Percentiles rank a stretch among this genome's conserved stretches.
These are phyloP conservation scores for Cheilosia urbana DNA, from an alignment of 2,888 invertebrate genomes.

Conservation along the genomic window DNA sequence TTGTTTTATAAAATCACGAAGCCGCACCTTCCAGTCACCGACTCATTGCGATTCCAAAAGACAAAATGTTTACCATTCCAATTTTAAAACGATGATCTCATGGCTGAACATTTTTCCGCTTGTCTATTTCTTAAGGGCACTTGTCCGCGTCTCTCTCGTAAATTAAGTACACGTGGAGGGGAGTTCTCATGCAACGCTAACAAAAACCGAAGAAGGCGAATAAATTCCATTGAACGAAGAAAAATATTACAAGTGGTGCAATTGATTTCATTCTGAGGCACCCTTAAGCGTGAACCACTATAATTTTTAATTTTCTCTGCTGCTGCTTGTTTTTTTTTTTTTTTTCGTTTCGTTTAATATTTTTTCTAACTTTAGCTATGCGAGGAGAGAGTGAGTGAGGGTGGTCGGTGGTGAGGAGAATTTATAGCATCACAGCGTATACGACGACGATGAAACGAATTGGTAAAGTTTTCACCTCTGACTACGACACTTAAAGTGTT, in stretches of 20 bases:
- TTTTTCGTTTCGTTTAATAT: slow-evolving; percentile 23
- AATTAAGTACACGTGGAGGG: slow-evolving; percentile 53
- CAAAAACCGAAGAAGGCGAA: slow-evolving; percentile 3
- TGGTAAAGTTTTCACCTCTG: slow-evolving; percentile 72
- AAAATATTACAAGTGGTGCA: slow-evolving; percentile 71
- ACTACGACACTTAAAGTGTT: slow-evolving; percentile 72
- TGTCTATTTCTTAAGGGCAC: slow-evolving; percentile 21
- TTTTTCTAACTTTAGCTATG: slow-evolving; percentile 43
- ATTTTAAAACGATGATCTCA: slow-evolving; percentile 11
- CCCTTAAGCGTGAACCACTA: slow-evolving; percentile 74
- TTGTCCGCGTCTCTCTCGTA: slow-evolving; percentile 29
- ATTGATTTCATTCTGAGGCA: slow-evolving; percentile 71
- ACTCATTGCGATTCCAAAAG: background rate
- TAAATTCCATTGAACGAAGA: slow-evolving; percentile 37
- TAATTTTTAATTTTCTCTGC: slow-evolving; percentile 72
- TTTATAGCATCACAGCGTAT: slow-evolving; percentile 62
- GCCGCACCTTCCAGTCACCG: too few species aligned
- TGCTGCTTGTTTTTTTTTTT: background rate
- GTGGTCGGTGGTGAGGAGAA: slow-evolving; percentile 46
- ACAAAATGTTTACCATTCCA: slow-evolving; percentile 17
- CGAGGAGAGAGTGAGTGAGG: background rate
- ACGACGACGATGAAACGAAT: slow-evolving; percentile 64
- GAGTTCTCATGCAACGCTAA: background rate
- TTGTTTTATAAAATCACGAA: too few species aligned
- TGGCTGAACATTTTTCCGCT: slow-evolving; percentile 24